Evolutionary conservation across 2,888 invertebrate genomes (phyloP).

Genomic region (Acrobasis suavella): DNA sequence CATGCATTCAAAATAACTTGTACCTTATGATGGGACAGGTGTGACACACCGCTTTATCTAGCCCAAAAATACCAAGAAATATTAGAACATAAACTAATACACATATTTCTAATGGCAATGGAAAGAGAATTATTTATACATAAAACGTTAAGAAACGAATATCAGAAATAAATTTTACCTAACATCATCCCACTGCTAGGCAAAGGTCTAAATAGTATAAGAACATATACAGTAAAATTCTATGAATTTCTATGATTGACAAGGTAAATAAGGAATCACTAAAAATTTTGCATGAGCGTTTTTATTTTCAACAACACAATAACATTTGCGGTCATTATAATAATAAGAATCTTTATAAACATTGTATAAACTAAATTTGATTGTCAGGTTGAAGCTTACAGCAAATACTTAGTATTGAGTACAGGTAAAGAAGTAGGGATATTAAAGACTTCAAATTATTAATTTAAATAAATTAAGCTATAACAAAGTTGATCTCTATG

Average conservation of each 20-base stretch:
- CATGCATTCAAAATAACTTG: slow-evolving; percentile 33
- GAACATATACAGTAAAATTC: slow-evolving; percentile 23
- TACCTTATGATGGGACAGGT: slow-evolving; percentile 58
- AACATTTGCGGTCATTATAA: slow-evolving; percentile 41
- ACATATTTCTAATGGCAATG: slow-evolving; percentile 7
- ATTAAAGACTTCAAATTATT: background rate
- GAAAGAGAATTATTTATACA: slow-evolving; percentile 17
- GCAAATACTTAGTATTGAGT: background rate
- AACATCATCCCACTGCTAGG: no score
- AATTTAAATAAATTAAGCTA: background rate
- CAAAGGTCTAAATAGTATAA: no score
- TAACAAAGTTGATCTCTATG: background rate
- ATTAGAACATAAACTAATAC: slow-evolving; percentile 22
- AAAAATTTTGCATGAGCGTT: slow-evolving; percentile 36
- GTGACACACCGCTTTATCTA: slow-evolving; percentile 64
- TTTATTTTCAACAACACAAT: slow-evolving; percentile 68
- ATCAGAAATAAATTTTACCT: no score
- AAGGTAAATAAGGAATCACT: slow-evolving; percentile 23
- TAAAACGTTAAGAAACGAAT: no score
- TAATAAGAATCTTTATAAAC: slow-evolving; percentile 39
- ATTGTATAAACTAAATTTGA: slow-evolving; percentile 13
- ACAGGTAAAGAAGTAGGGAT: background rate
- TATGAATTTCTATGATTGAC: background rate
- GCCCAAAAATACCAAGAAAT: slow-evolving; percentile 40
- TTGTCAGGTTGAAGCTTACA: slow-evolving; percentile 11